A percentile compares a stretch with the other conserved stretches of the same genome.
phyloP scores from a whole-genome alignment of 2,797 vertebrate genomes.

The Limosa lapponica region DNA sequence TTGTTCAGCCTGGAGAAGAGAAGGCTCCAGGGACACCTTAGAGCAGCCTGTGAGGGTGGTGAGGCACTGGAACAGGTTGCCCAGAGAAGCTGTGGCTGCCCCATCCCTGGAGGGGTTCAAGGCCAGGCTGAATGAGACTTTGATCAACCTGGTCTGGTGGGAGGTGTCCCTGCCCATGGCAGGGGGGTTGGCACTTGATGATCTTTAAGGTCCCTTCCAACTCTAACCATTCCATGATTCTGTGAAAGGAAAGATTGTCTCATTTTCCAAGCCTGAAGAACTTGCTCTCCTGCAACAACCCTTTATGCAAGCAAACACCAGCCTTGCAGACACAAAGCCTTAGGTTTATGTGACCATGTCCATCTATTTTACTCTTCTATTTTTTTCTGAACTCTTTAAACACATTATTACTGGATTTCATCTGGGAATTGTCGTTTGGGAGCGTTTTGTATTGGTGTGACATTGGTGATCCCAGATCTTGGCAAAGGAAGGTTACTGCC shows the following conservation, averaged over 20 bases:
- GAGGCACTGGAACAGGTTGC: too few relatives aligned
- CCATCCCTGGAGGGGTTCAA: too few relatives aligned
- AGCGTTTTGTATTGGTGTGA: neutral
- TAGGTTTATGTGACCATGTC: rapidly evolving
- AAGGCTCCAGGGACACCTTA: too few relatives aligned
- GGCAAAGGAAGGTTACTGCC: neutral
- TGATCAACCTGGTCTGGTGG: too few relatives aligned
- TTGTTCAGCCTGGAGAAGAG: too few relatives aligned
- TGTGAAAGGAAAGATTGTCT: neutral
- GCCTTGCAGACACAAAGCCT: neutral
- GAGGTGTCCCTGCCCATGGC: too few relatives aligned
- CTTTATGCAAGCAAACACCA: neutral
- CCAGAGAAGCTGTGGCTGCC: too few relatives aligned
- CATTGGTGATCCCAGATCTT: neutral
- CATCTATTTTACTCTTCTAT: rapidly evolving
- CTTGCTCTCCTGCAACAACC: neutral
- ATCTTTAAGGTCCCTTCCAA: too few relatives aligned
- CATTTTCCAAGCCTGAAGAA: neutral
- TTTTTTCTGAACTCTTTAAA: neutral
- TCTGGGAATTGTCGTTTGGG: neutral
- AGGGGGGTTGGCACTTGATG: too few relatives aligned
- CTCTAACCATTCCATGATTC: too few relatives aligned
- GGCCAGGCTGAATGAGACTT: too few relatives aligned
- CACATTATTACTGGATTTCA: neutral
- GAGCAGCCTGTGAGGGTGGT: too few relatives aligned